Evolutionary conservation across 1,140 invertebrate species (phyloP).

Genomic region (Brachionus paranguensis): DNA sequence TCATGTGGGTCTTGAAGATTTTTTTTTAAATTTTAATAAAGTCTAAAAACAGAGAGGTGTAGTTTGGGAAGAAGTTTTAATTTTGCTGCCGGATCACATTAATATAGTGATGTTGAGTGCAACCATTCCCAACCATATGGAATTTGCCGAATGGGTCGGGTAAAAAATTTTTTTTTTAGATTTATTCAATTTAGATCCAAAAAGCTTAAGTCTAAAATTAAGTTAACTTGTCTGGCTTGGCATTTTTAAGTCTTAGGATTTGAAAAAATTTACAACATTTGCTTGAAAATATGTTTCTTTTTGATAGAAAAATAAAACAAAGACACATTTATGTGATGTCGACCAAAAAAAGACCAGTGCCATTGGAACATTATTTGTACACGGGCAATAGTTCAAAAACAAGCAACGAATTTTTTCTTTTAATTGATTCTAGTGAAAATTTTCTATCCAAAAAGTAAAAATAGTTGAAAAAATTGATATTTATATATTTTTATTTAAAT

Average conservation of each 20-base stretch:
- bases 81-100: conserved; percentile 85
- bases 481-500: not conserved
- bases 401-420: conserved; percentile 70
- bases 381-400: conserved; percentile 75
- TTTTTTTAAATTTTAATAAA: conserved; percentile 14
- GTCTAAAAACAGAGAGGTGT: conserved; percentile 71
- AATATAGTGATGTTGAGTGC: conserved; percentile 94
- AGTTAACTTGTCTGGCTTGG: not conserved
- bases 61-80: conserved; percentile 98
- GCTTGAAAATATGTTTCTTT: not conserved
- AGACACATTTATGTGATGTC: conserved; percentile 82
- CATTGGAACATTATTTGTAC: conserved; percentile 86
- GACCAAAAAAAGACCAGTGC: conserved; percentile 84
- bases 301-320: conserved; percentile 37
- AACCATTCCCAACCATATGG: conserved; percentile 90
- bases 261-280: not conserved
- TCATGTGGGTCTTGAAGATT: conserved; percentile 61
- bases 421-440: conserved; percentile 66
- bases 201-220: not conserved
- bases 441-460: conserved; percentile 44
- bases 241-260: not conserved
- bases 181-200: not conserved
- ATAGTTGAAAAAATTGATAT: not conserved
- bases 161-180: conserved; percentile 45
- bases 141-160: conserved; percentile 97